Conservation (phyloP, 2,888 invertebrate genomes). For the Himalopsyche tibetana region DNA sequence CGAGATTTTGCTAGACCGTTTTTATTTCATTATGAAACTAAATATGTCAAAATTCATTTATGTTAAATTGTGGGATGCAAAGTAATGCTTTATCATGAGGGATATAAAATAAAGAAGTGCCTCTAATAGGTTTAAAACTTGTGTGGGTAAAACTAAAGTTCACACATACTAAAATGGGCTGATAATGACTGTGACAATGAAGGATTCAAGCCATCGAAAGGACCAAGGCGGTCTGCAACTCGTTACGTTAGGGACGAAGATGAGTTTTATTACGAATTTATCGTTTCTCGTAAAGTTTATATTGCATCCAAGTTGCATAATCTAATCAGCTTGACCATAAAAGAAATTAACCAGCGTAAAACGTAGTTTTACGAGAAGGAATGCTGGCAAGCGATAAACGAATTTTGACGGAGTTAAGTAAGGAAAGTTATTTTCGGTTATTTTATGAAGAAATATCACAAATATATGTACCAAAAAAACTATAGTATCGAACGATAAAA, state of each 20-base stretch:
- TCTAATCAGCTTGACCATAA: slow-evolving; percentile 19
- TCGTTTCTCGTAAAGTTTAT: slow-evolving; percentile 36
- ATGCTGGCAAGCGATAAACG: neutral
- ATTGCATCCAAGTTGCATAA: slow-evolving; percentile 26
- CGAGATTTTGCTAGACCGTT: no score
- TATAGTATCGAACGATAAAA: no score
- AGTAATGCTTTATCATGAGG: no score
- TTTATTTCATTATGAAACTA: no score
- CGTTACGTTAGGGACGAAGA: neutral
- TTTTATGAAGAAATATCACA: neutral
- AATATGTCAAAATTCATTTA: no score
- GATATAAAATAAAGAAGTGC: no score
- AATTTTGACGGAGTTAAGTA: neutral
- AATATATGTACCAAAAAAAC: no score
- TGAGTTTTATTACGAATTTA: slow-evolving; percentile 38
- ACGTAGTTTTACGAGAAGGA: neutral
- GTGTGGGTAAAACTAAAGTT: no score
- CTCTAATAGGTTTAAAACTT: no score
- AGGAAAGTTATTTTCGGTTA: neutral
- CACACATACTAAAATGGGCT: no score
- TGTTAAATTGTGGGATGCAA: no score
- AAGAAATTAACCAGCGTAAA: slow-evolving; percentile 32
- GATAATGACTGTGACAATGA: neutral
- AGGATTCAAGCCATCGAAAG: neutral
- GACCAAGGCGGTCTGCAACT: neutral